Evolutionary conservation across 2,888 invertebrate genomes (phyloP), one percentile per base, ranked within the genome.

Genomic region (Cenopis cana): DNA sequence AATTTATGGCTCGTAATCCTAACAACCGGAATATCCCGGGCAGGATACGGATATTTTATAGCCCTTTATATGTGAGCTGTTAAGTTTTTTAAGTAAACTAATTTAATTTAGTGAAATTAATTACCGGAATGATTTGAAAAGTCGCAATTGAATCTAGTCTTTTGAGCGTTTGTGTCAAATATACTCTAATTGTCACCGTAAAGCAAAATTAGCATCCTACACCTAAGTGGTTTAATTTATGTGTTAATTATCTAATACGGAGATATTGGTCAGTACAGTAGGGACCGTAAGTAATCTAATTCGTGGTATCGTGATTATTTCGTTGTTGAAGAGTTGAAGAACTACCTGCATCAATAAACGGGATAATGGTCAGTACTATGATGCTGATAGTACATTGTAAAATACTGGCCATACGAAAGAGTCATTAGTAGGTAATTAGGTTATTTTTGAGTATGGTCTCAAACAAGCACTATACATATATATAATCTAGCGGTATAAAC

Each of bases 1-100:
- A 91, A 91, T 91, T 91, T 90, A 92, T 82, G 83, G 81, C 83
- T 77, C 80, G 81, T 87, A 86, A 89, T 87, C 84, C 78, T 75
- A 81, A 82, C 84, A 85, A 82, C 85, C 78, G 82, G 86, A 85
- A 88, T 88, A 87, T 86, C 77, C 77, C 75, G 74, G 78, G 76
- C 90, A 87, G 90, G 90, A 91, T 89, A 84, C 82, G 84, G 80
- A 81, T 84, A 81, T 83, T 84, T 82, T 79, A 81, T 76, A 78
- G 79, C 78, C 81, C 77, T 82, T 83, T 80, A 83, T 80, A 83
- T 83, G 83, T 79, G 82, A 83, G 84, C 79, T 81, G 85, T 86
- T 83, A 82, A 86, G 80, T 81, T 86, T 83, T 84, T 83, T 84
- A 79, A 83, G 81, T 81, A 81, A 83, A 85, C 83, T 81, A 73